Percentiles rank a stretch among this genome's conserved stretches.
Conservation (phyloP, 2,113 vertebrate species). For the Castor canadensis region DNA sequence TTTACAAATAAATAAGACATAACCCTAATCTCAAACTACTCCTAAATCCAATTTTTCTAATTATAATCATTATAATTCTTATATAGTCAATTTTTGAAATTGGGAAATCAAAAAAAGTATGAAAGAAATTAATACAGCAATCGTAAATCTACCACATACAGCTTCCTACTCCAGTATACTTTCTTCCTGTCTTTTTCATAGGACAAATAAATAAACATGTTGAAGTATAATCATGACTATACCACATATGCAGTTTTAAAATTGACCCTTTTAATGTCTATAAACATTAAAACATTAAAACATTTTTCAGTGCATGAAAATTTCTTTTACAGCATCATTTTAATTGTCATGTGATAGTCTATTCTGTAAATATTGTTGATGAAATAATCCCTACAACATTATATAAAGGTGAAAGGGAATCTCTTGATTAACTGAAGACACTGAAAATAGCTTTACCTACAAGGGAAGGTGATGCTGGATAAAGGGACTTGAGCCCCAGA, state of each 20-base stretch:
- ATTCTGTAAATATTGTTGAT: neutral
- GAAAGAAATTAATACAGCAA: neutral
- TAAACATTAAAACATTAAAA: neutral
- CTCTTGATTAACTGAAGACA: neutral
- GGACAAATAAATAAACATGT: neutral
- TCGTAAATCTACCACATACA: neutral
- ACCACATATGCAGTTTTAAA: neutral
- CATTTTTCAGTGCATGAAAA: neutral
- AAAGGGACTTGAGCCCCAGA: neutral
- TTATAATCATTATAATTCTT: neutral
- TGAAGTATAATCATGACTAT: neutral
- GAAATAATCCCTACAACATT: neutral
- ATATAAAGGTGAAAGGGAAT: slow-evolving; percentile 16
- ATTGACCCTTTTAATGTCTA: neutral
- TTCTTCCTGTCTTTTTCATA: neutral
- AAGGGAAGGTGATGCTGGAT: neutral
- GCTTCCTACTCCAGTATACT: neutral
- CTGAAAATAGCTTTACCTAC: neutral
- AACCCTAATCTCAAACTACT: neutral
- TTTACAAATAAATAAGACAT: neutral
- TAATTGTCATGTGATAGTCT: neutral
- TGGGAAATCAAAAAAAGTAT: neutral
- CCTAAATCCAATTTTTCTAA: neutral
- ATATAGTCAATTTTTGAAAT: slow-evolving; percentile 2
- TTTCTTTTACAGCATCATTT: neutral